A percentile compares a stretch with the other conserved stretches of the same genome.
phyloP scores from a whole-genome alignment of 92 coral and sea anemone species.

The Heteractis magnifica region DNA sequence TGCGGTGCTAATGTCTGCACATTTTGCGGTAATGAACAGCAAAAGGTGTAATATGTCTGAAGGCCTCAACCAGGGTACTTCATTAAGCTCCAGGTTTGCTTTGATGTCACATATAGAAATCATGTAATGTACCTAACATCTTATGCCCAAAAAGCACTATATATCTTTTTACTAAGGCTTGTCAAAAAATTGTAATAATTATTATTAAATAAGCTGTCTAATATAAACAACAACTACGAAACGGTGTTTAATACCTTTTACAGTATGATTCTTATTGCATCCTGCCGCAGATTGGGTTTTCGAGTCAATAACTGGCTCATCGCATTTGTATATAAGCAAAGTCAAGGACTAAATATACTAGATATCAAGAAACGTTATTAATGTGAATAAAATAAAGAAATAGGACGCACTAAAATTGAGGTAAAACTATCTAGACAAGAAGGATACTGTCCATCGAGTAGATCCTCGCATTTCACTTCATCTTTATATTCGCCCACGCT shows the following conservation, averaged over 20 bases:
- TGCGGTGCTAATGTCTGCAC: too few relatives aligned
- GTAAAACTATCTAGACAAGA: slow-evolving; percentile 1
- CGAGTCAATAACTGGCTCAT: slow-evolving; percentile 71
- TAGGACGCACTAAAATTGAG: background rate
- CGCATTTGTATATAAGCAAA: slow-evolving; percentile 58
- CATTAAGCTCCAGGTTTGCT: too few relatives aligned
- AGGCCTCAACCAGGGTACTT: too few relatives aligned
- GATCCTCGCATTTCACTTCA: slow-evolving; percentile 45
- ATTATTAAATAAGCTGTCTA: too few relatives aligned
- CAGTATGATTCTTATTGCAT: slow-evolving; percentile 72
- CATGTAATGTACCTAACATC: too few relatives aligned
- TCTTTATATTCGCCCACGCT: slow-evolving; percentile 20
- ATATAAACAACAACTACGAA: too few relatives aligned
- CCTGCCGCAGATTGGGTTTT: slow-evolving; percentile 83
- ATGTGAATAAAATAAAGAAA: background rate
- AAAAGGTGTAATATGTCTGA: too few relatives aligned
- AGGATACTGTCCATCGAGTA: slow-evolving; percentile 94
- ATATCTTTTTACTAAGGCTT: too few relatives aligned
- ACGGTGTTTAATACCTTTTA: slow-evolving; percentile 43
- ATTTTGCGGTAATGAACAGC: too few relatives aligned
- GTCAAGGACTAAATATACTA: slow-evolving; percentile 31
- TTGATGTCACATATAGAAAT: too few relatives aligned
- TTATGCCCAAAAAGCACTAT: too few relatives aligned
- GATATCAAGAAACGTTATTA: background rate
- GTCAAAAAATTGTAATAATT: too few relatives aligned